Percentiles rank a stretch among this genome's conserved stretches.
Conservation (phyloP, 2,888 invertebrate genomes). For the Drosophila kanekoi region DNA sequence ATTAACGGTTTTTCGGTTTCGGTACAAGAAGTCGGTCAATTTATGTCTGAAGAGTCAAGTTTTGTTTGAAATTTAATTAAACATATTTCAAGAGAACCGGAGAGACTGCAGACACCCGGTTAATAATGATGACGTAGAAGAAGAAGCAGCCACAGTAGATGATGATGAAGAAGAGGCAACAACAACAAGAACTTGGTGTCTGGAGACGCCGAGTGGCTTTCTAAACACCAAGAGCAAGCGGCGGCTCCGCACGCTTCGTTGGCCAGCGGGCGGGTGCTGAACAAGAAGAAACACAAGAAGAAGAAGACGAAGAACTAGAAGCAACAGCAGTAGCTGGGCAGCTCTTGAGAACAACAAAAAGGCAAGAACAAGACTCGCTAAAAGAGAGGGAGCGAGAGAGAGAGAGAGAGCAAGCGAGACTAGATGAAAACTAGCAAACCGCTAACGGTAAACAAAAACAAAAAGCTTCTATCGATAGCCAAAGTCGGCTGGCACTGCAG, state of each 20-base stretch:
- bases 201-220: constrained; percentile 70
- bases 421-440: constrained; percentile 50
- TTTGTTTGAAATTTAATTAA: constrained; percentile 74
- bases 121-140: constrained; percentile 6
- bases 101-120: constrained; percentile 23
- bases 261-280: constrained; percentile 44
- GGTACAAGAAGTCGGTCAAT: constrained; percentile 76
- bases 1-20: constrained; percentile 71
- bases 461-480: constrained; percentile 61
- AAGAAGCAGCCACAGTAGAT: background rate
- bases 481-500: constrained; percentile 31
- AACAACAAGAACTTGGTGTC: constrained; percentile 23
- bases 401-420: constrained; percentile 3
- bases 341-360: constrained; percentile 33
- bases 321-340: constrained; percentile 43
- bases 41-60: constrained; percentile 35
- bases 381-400: constrained; percentile 6
- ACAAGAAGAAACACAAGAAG: constrained; percentile 9
- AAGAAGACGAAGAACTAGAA: constrained; percentile 11
- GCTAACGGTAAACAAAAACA: constrained; percentile 75
- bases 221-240: constrained; percentile 58
- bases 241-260: constrained; percentile 68
- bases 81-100: constrained; percentile 39
- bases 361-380: constrained; percentile 27
- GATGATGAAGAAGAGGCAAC: background rate